Percentiles rank a stretch among this genome's conserved stretches.
These are phyloP conservation scores for Myotis lucifugus DNA, from an alignment of 2,113 vertebrate species.

Conservation along the genomic window DNA sequence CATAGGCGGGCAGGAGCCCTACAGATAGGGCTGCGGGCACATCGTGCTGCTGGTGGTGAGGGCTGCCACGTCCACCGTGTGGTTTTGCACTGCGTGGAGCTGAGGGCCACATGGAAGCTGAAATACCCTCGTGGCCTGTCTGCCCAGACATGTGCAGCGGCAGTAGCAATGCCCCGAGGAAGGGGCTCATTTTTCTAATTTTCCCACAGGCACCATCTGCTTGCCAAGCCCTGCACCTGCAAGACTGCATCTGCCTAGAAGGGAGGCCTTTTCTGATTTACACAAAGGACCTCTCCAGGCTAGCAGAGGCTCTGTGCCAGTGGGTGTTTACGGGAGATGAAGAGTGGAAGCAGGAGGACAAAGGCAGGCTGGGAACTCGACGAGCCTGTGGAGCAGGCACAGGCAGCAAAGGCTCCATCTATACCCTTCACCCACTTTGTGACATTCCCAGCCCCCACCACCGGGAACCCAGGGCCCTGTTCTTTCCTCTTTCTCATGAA, in stretches of 20 bases:
- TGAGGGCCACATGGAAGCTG: not conserved
- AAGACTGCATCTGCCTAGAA: constrained; percentile 19
- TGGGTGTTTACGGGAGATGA: not conserved
- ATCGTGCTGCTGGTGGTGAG: not conserved
- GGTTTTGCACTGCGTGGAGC: not conserved
- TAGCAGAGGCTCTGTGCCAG: constrained; percentile 7
- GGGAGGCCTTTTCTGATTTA: not conserved
- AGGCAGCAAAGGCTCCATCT: not conserved
- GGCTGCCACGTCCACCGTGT: not conserved
- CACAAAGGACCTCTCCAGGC: constrained; percentile 57
- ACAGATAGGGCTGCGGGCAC: not conserved
- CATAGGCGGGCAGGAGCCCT: not conserved
- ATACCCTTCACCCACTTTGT: not conserved
- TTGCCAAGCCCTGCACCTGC: constrained; percentile 61
- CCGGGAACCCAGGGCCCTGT: not conserved
- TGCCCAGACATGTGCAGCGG: not conserved
- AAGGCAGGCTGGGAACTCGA: constrained; percentile 46
- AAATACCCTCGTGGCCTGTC: not conserved
- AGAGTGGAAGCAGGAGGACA: constrained; percentile 38
- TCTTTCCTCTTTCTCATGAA: not conserved
- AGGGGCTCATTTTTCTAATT: not conserved
- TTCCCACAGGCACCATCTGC: constrained; percentile 67
- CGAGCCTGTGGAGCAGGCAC: not conserved
- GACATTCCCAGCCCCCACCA: not conserved
- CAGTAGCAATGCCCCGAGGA: not conserved